Evolutionary conservation across 2,888 invertebrate species (phyloP).

Genomic region (Myopa testacea): DNA sequence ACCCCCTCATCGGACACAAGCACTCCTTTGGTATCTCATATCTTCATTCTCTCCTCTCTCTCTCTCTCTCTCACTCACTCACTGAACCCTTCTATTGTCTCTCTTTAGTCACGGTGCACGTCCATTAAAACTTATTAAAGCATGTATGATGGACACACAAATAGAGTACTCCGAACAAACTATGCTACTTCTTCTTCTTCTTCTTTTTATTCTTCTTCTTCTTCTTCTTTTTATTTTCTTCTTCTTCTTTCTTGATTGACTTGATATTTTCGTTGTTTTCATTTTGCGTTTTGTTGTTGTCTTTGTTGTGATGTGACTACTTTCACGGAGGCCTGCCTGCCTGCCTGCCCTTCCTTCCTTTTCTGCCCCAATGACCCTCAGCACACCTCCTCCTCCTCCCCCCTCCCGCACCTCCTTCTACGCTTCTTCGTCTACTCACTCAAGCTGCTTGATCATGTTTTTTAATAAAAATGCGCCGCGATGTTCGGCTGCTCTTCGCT

Average conservation of each 20-base stretch:
- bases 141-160: conserved; percentile 10
- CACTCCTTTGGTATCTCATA: neutral
- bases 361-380: neutral
- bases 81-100: neutral
- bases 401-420: too few relatives aligned
- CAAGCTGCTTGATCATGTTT: too few relatives aligned
- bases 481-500: too few relatives aligned
- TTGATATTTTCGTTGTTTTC: too few relatives aligned
- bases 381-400: too few relatives aligned
- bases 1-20: too few relatives aligned
- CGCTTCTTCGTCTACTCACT: neutral
- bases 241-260: neutral
- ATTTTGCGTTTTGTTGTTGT: too few relatives aligned
- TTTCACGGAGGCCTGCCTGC: neutral
- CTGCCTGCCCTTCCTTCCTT: neutral
- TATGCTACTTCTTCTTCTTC: neutral
- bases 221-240: neutral
- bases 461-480: too few relatives aligned
- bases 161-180: conserved; percentile 7
- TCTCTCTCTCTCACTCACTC: neutral
- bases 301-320: neutral
- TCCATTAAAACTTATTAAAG: conserved; percentile 28
- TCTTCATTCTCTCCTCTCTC: neutral
- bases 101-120: neutral
- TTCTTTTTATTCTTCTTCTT: neutral